These are phyloP conservation scores for Todus mexicanus DNA, from an alignment of 2,797 vertebrate species.

Conservation along the genomic window DNA sequence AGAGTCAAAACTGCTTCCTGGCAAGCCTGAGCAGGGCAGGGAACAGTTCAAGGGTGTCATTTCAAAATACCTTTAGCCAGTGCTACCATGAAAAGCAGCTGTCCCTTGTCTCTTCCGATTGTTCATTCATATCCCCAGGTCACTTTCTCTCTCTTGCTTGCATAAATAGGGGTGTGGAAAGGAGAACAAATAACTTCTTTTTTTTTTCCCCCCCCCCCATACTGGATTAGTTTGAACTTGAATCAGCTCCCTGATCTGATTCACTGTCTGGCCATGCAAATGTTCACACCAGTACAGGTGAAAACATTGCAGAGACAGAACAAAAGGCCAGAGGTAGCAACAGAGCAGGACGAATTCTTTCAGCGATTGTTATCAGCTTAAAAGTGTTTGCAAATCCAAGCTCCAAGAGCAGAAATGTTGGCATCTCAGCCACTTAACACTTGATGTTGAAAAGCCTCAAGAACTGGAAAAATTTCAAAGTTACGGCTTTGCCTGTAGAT, in stretches of 20 bases:
- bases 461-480: not conserved
- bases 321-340: slow-evolving; percentile 27
- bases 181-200: slow-evolving; percentile 7
- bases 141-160: not conserved
- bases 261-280: slow-evolving; percentile 53
- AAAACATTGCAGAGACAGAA: slow-evolving; percentile 17
- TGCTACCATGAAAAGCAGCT: not conserved
- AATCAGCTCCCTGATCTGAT: slow-evolving; percentile 50
- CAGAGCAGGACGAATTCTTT: not conserved
- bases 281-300: slow-evolving; percentile 4
- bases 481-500: not conserved
- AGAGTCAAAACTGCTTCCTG: not conserved
- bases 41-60: not conserved
- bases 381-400: slow-evolving; percentile 1
- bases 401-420: not conserved
- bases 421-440: not conserved
- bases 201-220: not conserved
- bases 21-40: fast-evolving
- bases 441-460: not conserved
- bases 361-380: not conserved
- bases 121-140: not conserved
- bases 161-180: slow-evolving; percentile 26
- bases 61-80: not conserved
- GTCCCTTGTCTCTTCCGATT: not conserved
- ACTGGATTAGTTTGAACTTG: not conserved